These are phyloP conservation scores for Acinonyx jubatus DNA, from an alignment of 2,113 vertebrate species.

Conservation along the genomic window DNA sequence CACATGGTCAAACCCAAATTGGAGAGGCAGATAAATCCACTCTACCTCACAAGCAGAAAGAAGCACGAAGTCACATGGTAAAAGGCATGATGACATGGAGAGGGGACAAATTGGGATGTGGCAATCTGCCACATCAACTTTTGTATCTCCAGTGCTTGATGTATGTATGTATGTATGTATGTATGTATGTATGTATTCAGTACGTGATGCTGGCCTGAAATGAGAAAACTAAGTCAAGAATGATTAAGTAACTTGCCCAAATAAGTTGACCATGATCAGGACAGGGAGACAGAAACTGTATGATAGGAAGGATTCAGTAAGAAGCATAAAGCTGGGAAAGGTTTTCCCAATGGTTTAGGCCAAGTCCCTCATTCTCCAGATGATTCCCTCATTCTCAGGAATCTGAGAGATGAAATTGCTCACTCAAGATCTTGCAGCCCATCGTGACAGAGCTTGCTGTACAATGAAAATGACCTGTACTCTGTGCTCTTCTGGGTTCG, in stretches of 20 bases:
- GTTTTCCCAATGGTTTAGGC: background rate
- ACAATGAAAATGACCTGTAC: background rate
- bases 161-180: too few relatives aligned
- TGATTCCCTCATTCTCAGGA: background rate
- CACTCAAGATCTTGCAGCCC: background rate
- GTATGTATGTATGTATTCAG: background rate
- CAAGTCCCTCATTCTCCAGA: background rate
- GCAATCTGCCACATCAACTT: background rate
- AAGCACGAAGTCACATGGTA: background rate
- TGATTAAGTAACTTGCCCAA: background rate
- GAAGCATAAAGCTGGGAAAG: background rate
- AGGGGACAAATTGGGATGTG: background rate
- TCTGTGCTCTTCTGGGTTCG: background rate
- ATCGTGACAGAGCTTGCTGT: background rate
- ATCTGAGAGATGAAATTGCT: background rate
- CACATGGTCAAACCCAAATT: background rate
- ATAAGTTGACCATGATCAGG: background rate
- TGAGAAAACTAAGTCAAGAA: background rate
- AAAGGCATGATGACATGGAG: background rate
- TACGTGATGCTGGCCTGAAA: background rate
- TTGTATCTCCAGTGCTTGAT: background rate
- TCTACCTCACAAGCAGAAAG: background rate
- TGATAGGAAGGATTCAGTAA: background rate
- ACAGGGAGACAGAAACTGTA: background rate
- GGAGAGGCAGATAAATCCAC: background rate